Conservation (phyloP, 2,113 vertebrate species). For the Eurypyga helias region DNA sequence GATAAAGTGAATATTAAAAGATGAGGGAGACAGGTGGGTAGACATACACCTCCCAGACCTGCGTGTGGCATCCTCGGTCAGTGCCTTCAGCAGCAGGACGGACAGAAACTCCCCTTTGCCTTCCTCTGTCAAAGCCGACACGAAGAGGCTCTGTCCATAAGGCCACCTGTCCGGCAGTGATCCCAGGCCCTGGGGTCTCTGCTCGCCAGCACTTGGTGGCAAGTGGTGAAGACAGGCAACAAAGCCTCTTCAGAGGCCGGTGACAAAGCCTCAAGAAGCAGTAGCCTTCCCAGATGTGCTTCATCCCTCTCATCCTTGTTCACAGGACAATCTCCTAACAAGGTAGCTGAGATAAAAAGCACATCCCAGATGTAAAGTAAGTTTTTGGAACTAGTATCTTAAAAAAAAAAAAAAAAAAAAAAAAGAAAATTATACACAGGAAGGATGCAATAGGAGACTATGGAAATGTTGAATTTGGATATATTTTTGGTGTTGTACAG, state of each 20-base stretch:
- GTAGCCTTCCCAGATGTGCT: background rate
- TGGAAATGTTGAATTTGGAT: background rate
- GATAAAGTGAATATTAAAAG: background rate
- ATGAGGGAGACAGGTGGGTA: background rate
- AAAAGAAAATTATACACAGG: background rate
- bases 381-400: background rate
- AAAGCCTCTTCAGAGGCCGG: background rate
- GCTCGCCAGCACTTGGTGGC: background rate
- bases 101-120: background rate
- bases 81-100: background rate
- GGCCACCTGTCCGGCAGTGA: background rate
- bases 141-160: background rate
- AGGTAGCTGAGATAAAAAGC: background rate
- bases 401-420: background rate
- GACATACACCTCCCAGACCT: background rate
- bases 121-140: fast-evolving
- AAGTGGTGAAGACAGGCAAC: background rate
- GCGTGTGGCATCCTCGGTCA: fast-evolving
- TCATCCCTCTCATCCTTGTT: background rate
- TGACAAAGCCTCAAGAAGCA: background rate
- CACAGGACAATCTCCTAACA: background rate
- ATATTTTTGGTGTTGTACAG: background rate
- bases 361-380: background rate
- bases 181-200: background rate
- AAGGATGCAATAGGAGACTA: background rate